Evolutionary conservation across 2,797 vertebrate genomes (phyloP).

Genomic region (Sebastes umbrosus): DNA sequence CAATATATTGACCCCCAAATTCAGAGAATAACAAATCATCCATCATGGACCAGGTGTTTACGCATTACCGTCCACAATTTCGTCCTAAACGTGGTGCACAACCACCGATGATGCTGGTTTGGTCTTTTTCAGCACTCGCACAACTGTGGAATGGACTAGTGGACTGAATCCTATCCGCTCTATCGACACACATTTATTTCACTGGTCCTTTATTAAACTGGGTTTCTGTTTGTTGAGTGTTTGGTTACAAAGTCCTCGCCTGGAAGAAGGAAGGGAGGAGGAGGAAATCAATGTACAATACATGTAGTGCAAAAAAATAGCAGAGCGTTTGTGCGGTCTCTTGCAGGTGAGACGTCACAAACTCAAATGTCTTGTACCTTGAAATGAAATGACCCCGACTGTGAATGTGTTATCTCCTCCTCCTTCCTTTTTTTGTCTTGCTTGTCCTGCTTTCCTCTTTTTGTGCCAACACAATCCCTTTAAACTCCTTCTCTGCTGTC

Average conservation of each 20-base stretch:
- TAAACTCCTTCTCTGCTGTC: constrained; percentile 59
- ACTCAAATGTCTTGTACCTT: constrained; percentile 52
- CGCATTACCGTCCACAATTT: background rate
- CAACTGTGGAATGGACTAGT: background rate
- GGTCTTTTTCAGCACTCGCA: background rate
- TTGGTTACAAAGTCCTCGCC: constrained; percentile 57
- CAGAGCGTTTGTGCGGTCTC: constrained; percentile 27
- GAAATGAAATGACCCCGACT: constrained; percentile 21
- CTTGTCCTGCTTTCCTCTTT: constrained; percentile 1
- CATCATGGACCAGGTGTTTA: background rate
- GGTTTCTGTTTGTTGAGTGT: constrained; percentile 8
- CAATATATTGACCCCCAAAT: background rate
- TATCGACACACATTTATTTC: background rate
- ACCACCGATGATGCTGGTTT: background rate
- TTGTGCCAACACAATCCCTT: constrained; percentile 63
- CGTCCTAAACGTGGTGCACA: background rate
- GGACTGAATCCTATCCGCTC: background rate
- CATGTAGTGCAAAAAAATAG: constrained; percentile 46
- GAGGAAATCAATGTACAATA: constrained; percentile 33
- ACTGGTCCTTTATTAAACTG: constrained; percentile 11
- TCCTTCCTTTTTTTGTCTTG: background rate
- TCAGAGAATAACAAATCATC: background rate
- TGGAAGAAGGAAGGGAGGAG: constrained; percentile 17
- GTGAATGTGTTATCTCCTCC: constrained; percentile 24
- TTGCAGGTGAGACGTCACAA: constrained; percentile 38